Percentiles rank a stretch among this genome's conserved stretches.
These are phyloP conservation scores for Microtus oregoni DNA, from an alignment of 2,113 vertebrate species.

Conservation along the genomic window DNA sequence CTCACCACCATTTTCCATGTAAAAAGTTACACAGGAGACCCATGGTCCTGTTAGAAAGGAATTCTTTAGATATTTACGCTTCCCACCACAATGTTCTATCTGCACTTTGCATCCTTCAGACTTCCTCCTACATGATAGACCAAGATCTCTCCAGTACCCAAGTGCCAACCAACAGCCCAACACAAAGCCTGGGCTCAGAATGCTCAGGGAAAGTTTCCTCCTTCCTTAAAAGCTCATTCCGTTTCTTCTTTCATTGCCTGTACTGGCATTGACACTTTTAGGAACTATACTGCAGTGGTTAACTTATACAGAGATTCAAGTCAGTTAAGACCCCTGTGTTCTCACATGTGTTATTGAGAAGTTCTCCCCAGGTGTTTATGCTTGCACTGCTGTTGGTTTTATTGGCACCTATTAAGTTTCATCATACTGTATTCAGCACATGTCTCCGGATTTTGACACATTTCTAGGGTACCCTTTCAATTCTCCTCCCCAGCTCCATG, in stretches of 20 bases:
- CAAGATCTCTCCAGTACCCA: neutral
- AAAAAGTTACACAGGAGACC: neutral
- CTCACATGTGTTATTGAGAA: conserved; percentile 69
- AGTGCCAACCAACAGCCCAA: neutral
- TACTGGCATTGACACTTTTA: neutral
- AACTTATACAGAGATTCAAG: neutral
- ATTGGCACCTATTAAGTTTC: conserved; percentile 11
- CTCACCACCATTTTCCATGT: neutral
- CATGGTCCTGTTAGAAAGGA: neutral
- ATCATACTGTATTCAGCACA: neutral
- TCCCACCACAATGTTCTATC: neutral
- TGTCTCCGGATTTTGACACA: neutral
- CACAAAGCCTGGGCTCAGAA: neutral
- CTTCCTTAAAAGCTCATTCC: neutral
- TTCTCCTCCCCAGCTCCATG: neutral
- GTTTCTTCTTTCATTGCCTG: conserved; percentile 18
- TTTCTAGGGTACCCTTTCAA: neutral
- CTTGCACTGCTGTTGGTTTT: conserved; percentile 17
- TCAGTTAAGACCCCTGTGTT: conserved; percentile 33
- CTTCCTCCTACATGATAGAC: rapidly evolving
- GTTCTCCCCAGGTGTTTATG: conserved; percentile 27
- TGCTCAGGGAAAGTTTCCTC: neutral
- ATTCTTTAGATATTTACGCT: neutral
- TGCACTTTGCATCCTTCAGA: neutral
- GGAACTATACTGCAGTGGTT: neutral